Base-by-base conservation (phyloP, 1,140 invertebrate species). In the Oedothorax gibbosus region DNA sequence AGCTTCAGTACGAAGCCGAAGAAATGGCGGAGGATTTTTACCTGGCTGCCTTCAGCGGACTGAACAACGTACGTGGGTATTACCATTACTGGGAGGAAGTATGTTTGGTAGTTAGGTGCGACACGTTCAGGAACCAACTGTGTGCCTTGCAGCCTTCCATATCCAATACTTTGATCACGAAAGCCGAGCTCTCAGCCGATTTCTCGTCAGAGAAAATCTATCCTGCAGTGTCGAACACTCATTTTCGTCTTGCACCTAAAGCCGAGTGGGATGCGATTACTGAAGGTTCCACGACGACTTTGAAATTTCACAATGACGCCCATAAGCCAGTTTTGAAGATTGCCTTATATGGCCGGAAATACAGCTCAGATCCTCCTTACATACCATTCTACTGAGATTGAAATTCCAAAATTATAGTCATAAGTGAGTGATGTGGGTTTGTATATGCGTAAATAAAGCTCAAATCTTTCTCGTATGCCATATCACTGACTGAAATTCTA, bases 81-180 rank as follows among this genome's bases (percentile, higher is more conserved):
- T 87, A 79, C 64, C 69, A 71, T 2, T 87, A 79, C 75, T 57
- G 78, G 35, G 85, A 87, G 82, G 86, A 87, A 76, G 50, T 35
- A n/a, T 87, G 87, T 73, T 10, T 78, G 0, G n/a, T 87, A 20
- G 49, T 80, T 62, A 62, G 73, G 35, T 87, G 86, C 62, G 79
- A 85, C 49, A 18, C 75, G 6, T 56, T 66, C 12, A 68, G 66
- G 50, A 69, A 35, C 0, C 75, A 86, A 53, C 20, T 35, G 14
- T 79, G 80, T 60, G 57, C 12, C 0, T 15, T 65, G 2, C 54
- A 64, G 10, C 20, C 86, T 8, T 21, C 81, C 3, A 20, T 1
- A 20, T 71, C 80, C 12, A 84, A 64, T 8, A 87, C 83, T 60
- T 77, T 82, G 11, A 85, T 87, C 62, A 20, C 66, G 12, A 56